Base-by-base conservation (phyloP, 2,113 vertebrate species). In the Dendrocopos noguchii region DNA sequence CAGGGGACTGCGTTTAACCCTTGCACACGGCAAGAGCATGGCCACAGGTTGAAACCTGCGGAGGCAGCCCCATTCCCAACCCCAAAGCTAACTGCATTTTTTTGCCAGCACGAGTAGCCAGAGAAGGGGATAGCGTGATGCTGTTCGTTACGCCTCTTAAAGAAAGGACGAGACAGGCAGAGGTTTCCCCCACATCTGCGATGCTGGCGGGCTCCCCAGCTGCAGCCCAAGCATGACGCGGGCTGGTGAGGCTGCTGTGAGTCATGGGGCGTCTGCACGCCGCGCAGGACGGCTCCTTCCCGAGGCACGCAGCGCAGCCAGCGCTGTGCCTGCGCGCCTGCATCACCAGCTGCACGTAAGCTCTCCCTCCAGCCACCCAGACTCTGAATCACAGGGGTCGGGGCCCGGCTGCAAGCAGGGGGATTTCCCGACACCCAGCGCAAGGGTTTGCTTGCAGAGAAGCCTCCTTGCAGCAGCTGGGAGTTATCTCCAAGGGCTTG, bases 331-430 rank as follows among this genome's bases (percentile, higher is more conserved):
- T 31, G 46, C 67, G 29, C 5, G 67, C 44, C 57, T 59, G 34
- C 72, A 6, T 25, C 67, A 1, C 53, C 1, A 33, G n/a, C 60
- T 27, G 50, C 84, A 86, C 55, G 80, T 27, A n/a, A 67, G 46
- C 75, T 53, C 83, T 57, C 80, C 78, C 71, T 11, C 7, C 14
- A 16, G 88, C 61, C 84, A 75, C 55, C 47, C 34, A 5, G 31
- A 63, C 87, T 68, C 77, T 96, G 96, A 90, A 29, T 93, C 95
- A 94, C 52, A 10, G 90, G 36, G 57, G 57, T 12, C 16, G 3
- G 56, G 27, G 47, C 74, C 59, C 13, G 39, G 20, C 81, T 61
- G 4, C 0, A 1, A n/a, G 87, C 20, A 2, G 42, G 57, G 87
- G 68, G 33, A 78, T 57, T 95, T 95, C 85, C 83, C 83, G 68